Percentiles rank a stretch among this genome's conserved stretches.
These are phyloP conservation scores for Monomorium pharaonis DNA, from an alignment of 1,140 invertebrate species.

Conservation along the genomic window DNA sequence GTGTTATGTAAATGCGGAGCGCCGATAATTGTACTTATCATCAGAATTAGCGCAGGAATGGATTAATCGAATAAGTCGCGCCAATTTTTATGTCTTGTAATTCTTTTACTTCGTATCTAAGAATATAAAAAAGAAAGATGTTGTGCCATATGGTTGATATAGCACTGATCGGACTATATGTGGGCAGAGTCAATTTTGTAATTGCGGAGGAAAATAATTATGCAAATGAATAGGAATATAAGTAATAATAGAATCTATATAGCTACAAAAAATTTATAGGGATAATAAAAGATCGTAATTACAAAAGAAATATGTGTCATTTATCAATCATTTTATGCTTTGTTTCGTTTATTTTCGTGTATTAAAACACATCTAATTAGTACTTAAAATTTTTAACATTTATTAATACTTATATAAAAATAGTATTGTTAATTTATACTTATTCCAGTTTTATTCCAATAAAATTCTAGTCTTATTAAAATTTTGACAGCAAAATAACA, in stretches of 20 bases:
- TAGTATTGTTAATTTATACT: too few species aligned
- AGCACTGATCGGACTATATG: background rate
- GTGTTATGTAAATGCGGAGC: conserved; percentile 22
- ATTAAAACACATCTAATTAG: background rate
- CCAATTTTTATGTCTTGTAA: background rate
- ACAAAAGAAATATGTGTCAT: background rate
- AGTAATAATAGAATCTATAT: background rate
- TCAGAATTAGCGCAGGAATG: background rate
- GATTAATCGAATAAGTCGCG: background rate
- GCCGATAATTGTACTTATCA: conserved; percentile 26
- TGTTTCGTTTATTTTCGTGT: background rate
- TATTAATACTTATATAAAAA: too few species aligned
- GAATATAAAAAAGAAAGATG: background rate
- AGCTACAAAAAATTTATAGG: background rate
- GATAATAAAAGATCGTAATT: background rate
- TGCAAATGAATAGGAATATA: background rate
- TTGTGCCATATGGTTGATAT: background rate
- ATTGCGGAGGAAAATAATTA: background rate
- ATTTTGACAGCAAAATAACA: too few species aligned
- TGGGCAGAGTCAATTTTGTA: background rate
- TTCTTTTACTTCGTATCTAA: background rate
- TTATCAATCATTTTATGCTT: background rate
- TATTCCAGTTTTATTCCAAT: too few species aligned
- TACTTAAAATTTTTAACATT: too few species aligned
- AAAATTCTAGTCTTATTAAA: too few species aligned